Evolutionary conservation across 2,888 invertebrate species (phyloP).

Genomic region (Steinernema scapterisci): DNA sequence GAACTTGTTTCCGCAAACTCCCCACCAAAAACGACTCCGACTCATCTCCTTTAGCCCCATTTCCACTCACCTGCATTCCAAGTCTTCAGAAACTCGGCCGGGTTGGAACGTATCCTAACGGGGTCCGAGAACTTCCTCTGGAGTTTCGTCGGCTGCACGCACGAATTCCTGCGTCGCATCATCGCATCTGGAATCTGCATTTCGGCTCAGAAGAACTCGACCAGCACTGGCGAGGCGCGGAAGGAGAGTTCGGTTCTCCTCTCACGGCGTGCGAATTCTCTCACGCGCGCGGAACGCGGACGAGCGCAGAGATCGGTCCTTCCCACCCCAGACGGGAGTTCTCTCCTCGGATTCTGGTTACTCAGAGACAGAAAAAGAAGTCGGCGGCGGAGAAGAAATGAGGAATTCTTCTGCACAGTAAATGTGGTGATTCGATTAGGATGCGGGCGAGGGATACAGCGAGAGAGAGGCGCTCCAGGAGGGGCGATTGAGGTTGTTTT

Average conservation of each 20-base stretch:
- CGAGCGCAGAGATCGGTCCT: background rate
- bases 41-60: background rate
- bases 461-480: background rate
- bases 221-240: background rate
- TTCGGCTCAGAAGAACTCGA: background rate
- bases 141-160: slow-evolving; percentile 8
- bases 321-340: background rate
- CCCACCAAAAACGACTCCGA: no score
- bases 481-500: background rate
- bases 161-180: background rate
- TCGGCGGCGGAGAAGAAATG: background rate
- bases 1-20: background rate
- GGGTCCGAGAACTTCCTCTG: slow-evolving; percentile 26
- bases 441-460: background rate
- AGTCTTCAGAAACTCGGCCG: background rate
- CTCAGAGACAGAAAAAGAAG: background rate
- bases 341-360: background rate
- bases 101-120: slow-evolving; percentile 11
- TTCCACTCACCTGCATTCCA: slow-evolving; percentile 25
- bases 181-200: slow-evolving; percentile 29
- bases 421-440: background rate
- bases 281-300: slow-evolving; percentile 9
- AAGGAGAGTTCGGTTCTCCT: background rate
- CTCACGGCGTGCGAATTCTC: slow-evolving; percentile 23
- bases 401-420: background rate